Base-by-base conservation (phyloP, 2,888 invertebrate genomes). In the Apotomis betuletana region DNA sequence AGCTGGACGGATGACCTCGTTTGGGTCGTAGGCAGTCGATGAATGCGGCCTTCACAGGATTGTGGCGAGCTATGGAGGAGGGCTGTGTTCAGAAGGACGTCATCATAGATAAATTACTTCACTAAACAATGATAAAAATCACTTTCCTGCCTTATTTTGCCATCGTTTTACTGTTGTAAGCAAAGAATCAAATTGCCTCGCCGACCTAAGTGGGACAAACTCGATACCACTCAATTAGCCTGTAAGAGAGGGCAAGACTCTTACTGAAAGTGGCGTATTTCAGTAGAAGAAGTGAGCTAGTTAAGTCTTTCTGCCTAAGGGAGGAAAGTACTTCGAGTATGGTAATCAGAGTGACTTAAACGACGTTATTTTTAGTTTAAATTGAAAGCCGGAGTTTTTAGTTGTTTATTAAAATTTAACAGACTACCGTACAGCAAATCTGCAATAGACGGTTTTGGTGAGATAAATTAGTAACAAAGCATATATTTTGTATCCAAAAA, bases 151-250 rank as follows among this genome's bases (percentile, higher is more conserved):
- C 46, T 46, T 57, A 46, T 65, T 65, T 65, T 10, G 15, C 36
- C 55, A 27, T 13, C n/a, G 41, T 55, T 52, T 55, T 55, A 61
- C 36, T 65, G 59, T 71, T 65, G 59, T 71, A 67, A 71, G 71
- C 54, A 71, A 71, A 71, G 71, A 71, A 67, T 71, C 71, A 71
- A 61, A 71, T 71, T 71, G 65, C 70, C 60, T 46, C 49, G 55
- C 49, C 38, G 36, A 12, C 67, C 60, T 57, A 69, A 71, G 71
- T 67, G 67, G 71, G 61, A 67, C 44, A 71, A 67, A 71, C 71
- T 67, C 67, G 71, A 71, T 71, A 62, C 70, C 65, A 54, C 67
- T 70, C 70, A 67, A 70, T 70, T 70, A 70, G 67, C 55, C 55
- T 67, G 27, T 27, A 44, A 55, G 65, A 60, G 54, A 27, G 54